Percentiles rank a stretch among this genome's conserved stretches.
Conservation (phyloP, 2,797 vertebrate species). For the Sparidentex hasta region DNA sequence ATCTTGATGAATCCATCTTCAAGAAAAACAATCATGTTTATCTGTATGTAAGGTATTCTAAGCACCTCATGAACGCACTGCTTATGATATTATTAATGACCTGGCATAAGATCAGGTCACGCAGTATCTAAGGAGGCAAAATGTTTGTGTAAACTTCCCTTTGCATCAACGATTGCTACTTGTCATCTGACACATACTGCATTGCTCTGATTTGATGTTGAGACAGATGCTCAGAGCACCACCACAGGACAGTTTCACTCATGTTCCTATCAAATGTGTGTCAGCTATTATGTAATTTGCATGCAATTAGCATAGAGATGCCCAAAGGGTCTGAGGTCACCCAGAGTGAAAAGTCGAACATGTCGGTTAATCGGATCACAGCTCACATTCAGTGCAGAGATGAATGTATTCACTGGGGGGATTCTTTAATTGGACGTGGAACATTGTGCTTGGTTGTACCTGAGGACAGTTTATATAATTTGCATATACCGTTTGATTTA, state of each 20-base stretch:
- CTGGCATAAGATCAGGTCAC: neutral
- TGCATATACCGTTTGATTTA: slow-evolving; percentile 32
- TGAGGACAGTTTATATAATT: slow-evolving; percentile 50
- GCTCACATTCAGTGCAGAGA: slow-evolving; percentile 68
- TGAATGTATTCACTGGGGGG: slow-evolving; percentile 77
- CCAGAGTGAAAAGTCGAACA: slow-evolving; percentile 58
- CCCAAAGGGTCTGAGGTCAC: slow-evolving; percentile 69
- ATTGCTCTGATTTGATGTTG: neutral
- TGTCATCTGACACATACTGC: neutral
- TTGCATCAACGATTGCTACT: neutral
- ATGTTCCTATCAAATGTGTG: slow-evolving; percentile 77
- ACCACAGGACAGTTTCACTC: slow-evolving; percentile 52
- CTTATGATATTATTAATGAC: neutral
- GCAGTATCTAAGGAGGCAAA: neutral
- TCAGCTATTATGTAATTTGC: slow-evolving; percentile 83
- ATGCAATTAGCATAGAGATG: slow-evolving; percentile 84
- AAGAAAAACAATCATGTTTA: too few species aligned
- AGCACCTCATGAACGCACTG: neutral
- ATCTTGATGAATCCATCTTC: too few species aligned
- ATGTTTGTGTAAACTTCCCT: neutral
- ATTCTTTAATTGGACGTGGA: slow-evolving; percentile 64
- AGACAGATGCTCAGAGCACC: neutral
- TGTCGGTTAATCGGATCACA: slow-evolving; percentile 57
- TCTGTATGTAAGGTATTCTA: neutral
- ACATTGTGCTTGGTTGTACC: slow-evolving; percentile 60